phyloP scores from a whole-genome alignment of 2,888 invertebrate genomes.

The Slavum lentiscoides region DNA sequence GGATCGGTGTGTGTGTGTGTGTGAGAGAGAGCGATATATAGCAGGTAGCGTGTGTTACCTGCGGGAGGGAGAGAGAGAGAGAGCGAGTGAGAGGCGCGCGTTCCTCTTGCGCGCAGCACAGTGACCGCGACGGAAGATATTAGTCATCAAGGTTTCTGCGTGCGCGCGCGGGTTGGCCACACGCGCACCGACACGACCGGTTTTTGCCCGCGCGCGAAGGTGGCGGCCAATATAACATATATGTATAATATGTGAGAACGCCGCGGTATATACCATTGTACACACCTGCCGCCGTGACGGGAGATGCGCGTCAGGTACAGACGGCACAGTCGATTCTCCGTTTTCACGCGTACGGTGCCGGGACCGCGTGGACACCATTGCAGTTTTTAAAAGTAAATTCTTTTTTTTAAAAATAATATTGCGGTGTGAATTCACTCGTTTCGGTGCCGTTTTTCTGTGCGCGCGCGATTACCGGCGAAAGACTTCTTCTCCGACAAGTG shows the following conservation, averaged over 20 bases:
- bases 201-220: conserved; percentile 34
- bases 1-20: not conserved
- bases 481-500: too few species aligned
- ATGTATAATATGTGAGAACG: not conserved
- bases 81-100: not conserved
- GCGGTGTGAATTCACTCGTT: too few species aligned
- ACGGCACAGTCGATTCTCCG: not conserved
- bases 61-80: not conserved
- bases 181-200: conserved; percentile 27
- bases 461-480: too few species aligned
- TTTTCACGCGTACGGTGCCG: too few species aligned
- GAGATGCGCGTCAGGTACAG: not conserved
- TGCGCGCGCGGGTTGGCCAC: conserved; percentile 31
- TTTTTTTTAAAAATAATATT: too few species aligned
- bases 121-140: conserved; percentile 34
- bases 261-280: not conserved
- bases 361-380: too few species aligned
- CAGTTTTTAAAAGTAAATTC: too few species aligned
- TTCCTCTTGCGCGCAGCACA: not conserved
- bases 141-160: conserved; percentile 51
- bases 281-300: conserved; percentile 14
- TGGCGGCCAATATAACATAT: not conserved
- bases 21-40: not conserved
- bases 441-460: too few species aligned
- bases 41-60: too few species aligned